Percentiles rank a stretch among this genome's conserved stretches.
phyloP scores from a whole-genome alignment of 1,140 invertebrate genomes.

The Steinernema feltiae region DNA sequence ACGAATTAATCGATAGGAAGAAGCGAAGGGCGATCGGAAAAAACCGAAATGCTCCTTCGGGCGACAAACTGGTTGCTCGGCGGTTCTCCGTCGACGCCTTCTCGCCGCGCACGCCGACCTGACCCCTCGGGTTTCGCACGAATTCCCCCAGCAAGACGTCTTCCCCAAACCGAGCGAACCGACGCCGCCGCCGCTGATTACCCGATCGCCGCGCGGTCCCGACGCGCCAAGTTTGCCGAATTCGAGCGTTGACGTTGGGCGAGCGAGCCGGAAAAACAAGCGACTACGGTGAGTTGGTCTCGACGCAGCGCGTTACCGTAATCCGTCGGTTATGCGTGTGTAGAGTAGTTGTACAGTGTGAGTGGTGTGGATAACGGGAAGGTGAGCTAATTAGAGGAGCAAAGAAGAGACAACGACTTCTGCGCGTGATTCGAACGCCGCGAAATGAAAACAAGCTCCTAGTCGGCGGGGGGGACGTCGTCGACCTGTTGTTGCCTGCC shows the following conservation, averaged over 20 bases:
- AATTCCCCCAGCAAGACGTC: no score
- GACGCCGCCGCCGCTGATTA: no score
- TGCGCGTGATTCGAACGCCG: neutral
- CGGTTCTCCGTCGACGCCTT: neutral
- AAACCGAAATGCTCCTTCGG: conserved; percentile 10
- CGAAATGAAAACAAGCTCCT: conserved; percentile 7
- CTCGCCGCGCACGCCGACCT: neutral
- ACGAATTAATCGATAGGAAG: conserved; percentile 3
- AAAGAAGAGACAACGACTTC: neutral
- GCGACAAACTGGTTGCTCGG: neutral
- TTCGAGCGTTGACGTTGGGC: no score
- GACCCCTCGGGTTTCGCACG: neutral
- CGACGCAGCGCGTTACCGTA: neutral
- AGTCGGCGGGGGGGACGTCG: neutral
- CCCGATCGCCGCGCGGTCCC: no score
- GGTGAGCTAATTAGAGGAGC: neutral
- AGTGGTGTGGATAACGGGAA: neutral
- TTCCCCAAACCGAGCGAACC: no score
- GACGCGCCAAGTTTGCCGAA: no score
- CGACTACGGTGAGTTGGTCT: neutral
- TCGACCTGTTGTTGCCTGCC: conserved; percentile 7
- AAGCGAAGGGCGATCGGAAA: neutral
- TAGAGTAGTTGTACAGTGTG: no score
- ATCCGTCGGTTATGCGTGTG: no score
- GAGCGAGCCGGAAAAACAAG: no score